These are phyloP conservation scores for Selenia dentaria DNA, from an alignment of 2,888 invertebrate genomes.

Conservation along the genomic window DNA sequence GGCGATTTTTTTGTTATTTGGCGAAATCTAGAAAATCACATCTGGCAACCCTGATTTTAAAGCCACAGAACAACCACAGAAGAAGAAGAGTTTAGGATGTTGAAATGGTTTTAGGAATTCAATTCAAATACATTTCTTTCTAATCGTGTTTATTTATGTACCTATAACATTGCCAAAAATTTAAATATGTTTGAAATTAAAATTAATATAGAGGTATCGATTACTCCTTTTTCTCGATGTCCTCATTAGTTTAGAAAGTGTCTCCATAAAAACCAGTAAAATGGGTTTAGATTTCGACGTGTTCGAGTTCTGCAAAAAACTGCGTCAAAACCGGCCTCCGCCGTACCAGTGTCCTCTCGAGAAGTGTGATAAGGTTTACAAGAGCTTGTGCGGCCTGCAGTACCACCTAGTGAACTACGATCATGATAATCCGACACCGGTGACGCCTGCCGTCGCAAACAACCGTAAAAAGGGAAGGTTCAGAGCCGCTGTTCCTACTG, in stretches of 20 bases:
- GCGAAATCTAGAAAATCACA: no score
- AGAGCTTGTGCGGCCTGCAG: constrained; percentile 93
- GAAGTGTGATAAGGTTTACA: constrained; percentile 94
- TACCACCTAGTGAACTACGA: constrained; percentile 94
- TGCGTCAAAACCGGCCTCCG: constrained; percentile 91
- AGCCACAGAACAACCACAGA: no score
- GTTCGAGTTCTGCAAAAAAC: constrained; percentile 92
- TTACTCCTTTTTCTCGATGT: no score
- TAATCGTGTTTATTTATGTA: no score
- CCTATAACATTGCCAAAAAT: no score
- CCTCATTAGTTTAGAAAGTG: constrained; percentile 13
- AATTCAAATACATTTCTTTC: no score
- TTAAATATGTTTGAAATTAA: no score
- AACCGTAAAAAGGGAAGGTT: constrained; percentile 86
- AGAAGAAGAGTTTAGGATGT: no score
- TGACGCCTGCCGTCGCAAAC: constrained; percentile 85
- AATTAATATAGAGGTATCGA: no score
- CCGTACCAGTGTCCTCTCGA: constrained; percentile 95
- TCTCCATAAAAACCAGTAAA: constrained; percentile 41
- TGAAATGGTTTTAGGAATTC: no score
- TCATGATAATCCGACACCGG: constrained; percentile 90
- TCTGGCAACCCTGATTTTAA: no score
- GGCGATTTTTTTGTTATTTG: no score
- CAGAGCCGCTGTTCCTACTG: constrained; percentile 85
- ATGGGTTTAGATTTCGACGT: constrained; percentile 95